Evolutionary conservation across 1,140 invertebrate genomes (phyloP).

Genomic region (Microvelia longipes): DNA sequence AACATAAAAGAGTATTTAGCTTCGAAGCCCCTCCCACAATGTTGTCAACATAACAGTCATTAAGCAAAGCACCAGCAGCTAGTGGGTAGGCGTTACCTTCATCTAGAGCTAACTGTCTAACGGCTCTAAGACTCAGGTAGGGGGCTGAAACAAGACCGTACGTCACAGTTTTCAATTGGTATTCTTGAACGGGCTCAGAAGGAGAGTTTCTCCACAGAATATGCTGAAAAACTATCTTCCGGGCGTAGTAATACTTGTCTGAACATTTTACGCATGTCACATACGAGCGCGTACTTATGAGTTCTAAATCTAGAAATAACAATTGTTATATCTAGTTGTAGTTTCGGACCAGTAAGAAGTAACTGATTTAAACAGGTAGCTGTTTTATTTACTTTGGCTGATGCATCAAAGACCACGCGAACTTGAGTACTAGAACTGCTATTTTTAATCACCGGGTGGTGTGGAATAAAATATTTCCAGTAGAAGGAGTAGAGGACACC

Average conservation of each 20-base stretch:
- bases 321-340: not conserved
- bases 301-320: not conserved
- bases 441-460: not conserved
- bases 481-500: not conserved
- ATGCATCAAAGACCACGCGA: not conserved
- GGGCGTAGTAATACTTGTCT: slow-evolving; percentile 23
- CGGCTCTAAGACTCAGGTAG: slow-evolving; percentile 24
- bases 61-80: slow-evolving; percentile 20
- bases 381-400: not conserved
- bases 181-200: slow-evolving; percentile 17
- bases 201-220: slow-evolving; percentile 19
- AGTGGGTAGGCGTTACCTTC: no score
- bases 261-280: not conserved
- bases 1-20: slow-evolving; percentile 13
- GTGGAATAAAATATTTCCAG: not conserved
- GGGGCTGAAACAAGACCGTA: slow-evolving; percentile 27
- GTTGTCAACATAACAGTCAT: slow-evolving; percentile 34
- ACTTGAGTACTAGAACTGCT: not conserved
- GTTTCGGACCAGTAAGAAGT: not conserved
- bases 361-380: not conserved
- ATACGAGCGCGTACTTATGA: not conserved
- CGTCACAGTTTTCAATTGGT: slow-evolving; percentile 26
- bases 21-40: slow-evolving; percentile 25
- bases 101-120: slow-evolving; percentile 26
- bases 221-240: slow-evolving; percentile 13